Evolutionary conservation across 2,888 invertebrate species (phyloP), one percentile per base, ranked within the genome.

Genomic region (Ophraella communa): DNA sequence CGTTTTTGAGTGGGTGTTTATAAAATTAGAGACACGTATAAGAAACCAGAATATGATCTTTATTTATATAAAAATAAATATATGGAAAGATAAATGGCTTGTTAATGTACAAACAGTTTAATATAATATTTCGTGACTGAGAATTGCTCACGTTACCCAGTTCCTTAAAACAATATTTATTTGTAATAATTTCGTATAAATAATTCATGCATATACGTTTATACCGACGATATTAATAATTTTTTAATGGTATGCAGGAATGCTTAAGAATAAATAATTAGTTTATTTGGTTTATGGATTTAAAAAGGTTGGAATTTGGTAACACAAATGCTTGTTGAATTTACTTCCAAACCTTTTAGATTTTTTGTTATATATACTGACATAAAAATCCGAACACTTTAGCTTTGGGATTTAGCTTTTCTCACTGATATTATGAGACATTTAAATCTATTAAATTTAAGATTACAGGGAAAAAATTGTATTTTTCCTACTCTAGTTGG

Each of bases 1-100:
- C n/a, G 52, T 24, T 18, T n/a, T n/a, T n/a, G 47, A 53, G 69
- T 71, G 55, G 69, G 69, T 66, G 69, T 65, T 24, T 17, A 64
- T 55, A 64, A 65, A 66, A 59, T 62, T 62, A 57, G n/a, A n/a
- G n/a, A n/a, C n/a, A n/a, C n/a, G n/a, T n/a, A n/a, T n/a, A 55
- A 52, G 39, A 63, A 53, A 54, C 21, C 59, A 59, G 52, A 61
- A 61, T 45, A 59, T 55, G 62, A 62, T 66, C 45, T 47, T 56
- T 45, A 56, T 44, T 24, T 23, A 54, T 24, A 24, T 8, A 3
- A 55, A 42, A 39, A 54, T 54, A 53, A 55, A 42, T 55, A 24
- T 14, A 2, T 42, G 27, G 23, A 4, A 24, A 55, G 10, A 24
- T n/a, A n/a, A n/a, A n/a, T n/a, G n/a, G n/a, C n/a, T n/a, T n/a